Evolutionary conservation across 2,888 invertebrate genomes (phyloP).

Genomic region (Melanostoma mellinum): DNA sequence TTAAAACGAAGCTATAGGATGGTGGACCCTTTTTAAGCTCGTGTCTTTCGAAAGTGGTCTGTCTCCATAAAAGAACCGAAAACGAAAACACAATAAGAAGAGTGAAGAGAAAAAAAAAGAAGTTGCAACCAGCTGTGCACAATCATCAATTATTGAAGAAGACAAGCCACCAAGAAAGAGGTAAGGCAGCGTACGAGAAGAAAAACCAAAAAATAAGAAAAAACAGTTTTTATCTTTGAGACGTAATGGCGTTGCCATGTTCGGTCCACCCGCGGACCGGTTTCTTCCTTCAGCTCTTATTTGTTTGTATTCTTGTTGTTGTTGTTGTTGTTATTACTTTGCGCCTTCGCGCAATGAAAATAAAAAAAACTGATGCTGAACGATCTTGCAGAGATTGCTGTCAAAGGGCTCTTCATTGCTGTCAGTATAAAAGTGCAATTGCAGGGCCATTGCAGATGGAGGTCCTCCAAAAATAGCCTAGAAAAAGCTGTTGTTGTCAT

Average conservation of each 20-base stretch:
- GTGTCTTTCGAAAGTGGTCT: slow-evolving; percentile 68
- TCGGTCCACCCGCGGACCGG: slow-evolving; percentile 58
- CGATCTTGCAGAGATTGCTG: slow-evolving; percentile 58
- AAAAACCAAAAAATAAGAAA: slow-evolving; percentile 28
- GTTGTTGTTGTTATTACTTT: slow-evolving; percentile 4
- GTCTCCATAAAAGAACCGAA: slow-evolving; percentile 59
- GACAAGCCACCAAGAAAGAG: slow-evolving; percentile 53
- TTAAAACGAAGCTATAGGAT: slow-evolving; percentile 21
- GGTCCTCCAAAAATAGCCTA: slow-evolving; percentile 59
- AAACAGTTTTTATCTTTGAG: slow-evolving; percentile 53
- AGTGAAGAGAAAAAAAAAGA: slow-evolving; percentile 28
- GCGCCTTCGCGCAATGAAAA: slow-evolving; percentile 3
- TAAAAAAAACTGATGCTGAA: slow-evolving; percentile 35
- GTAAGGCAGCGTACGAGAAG: slow-evolving; percentile 27
- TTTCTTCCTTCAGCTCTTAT: slow-evolving; percentile 15
- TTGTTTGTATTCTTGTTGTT: slow-evolving; percentile 7
- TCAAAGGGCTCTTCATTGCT: slow-evolving; percentile 63
- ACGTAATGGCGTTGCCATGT: slow-evolving; percentile 67
- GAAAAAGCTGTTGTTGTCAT: slow-evolving; percentile 22
- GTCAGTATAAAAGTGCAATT: slow-evolving; percentile 59
- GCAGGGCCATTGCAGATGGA: slow-evolving; percentile 29
- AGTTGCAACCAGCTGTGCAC: slow-evolving; percentile 67
- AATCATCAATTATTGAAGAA: slow-evolving; percentile 70
- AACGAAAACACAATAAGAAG: slow-evolving; percentile 54
- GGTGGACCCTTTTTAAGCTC: slow-evolving; percentile 62